Evolutionary conservation across 2,113 vertebrate species (phyloP), one percentile per base, ranked within the genome.

Genomic region (Mesoclemmys tuberculata): DNA sequence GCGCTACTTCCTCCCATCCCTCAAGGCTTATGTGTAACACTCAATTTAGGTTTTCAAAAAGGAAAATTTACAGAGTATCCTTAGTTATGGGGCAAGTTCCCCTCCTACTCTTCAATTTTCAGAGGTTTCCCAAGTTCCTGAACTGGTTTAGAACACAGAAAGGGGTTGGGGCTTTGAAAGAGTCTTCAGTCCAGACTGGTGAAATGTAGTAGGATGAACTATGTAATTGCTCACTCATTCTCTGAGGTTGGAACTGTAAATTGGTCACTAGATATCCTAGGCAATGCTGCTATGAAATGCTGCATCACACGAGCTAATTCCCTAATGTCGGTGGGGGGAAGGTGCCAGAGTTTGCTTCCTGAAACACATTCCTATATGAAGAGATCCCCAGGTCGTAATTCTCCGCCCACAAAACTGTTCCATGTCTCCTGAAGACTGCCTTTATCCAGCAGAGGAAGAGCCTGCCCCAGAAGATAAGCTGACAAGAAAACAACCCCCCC

Each of bases 1-100:
- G 61, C 0, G 9, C 38, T 19, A 26, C 38, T 3, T 88, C 48
- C 9, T n/a, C 16, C 35, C 10, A 1, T 5, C 54, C 16, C 0
- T 24, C 38, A 87, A 83, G 54, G 8, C 44, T 54, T 84, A 24
- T 29, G 35, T 10, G 35, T 31, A 89, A 89, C 52, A 77, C 24
- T 46, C 74, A 74, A 55, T 9, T 88, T 21, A 82, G n/a, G 13
- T 1, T 22, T 22, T 52, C 54, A 54, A 48, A 64, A 90, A 82
- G 38, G 58, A 35, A 82, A 90, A 80, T 21, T 3, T 35, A 35
- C 5, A 80, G 49, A 54, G 71, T 14, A 78, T 87, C 11, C 58
- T 83, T 27, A 26, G 24, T 9, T 46, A 68, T 13, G 4, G 41
- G 41, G 4, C 46, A 79, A 31, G 46, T 87, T 58, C 88, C 35